These are phyloP conservation scores for Dicycla oo DNA, from an alignment of 2,888 invertebrate genomes.

Conservation along the genomic window DNA sequence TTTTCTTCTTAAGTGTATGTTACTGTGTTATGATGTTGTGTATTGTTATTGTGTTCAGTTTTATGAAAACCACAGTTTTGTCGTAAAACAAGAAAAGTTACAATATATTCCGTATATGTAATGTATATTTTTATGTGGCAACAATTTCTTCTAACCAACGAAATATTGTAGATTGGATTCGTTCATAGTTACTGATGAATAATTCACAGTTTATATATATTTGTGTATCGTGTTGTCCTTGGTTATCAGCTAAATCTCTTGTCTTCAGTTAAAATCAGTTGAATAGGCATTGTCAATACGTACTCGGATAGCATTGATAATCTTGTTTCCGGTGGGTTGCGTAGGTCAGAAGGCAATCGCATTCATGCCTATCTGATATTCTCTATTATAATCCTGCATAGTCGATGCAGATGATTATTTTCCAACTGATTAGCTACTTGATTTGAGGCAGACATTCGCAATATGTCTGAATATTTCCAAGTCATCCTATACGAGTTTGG, in stretches of 20 bases:
- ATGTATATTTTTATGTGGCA: neutral
- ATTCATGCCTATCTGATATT: neutral
- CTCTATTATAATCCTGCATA: neutral
- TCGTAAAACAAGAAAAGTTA: constrained; percentile 5
- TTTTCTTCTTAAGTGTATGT: constrained; percentile 55
- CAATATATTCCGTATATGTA: neutral
- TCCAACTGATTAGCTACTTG: neutral
- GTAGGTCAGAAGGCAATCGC: constrained; percentile 21
- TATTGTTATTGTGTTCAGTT: constrained; percentile 40
- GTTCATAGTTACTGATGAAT: constrained; percentile 16
- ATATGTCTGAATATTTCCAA: neutral
- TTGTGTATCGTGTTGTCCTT: neutral
- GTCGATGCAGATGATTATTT: neutral
- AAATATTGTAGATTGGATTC: neutral
- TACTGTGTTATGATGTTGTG: constrained; percentile 28
- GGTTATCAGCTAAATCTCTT: constrained; percentile 14
- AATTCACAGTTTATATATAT: neutral
- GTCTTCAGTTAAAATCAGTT: constrained; percentile 4
- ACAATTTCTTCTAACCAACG: neutral
- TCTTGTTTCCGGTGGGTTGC: constrained; percentile 28
- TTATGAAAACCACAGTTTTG: constrained; percentile 7
- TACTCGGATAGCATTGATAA: constrained; percentile 11
- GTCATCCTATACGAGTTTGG: neutral
- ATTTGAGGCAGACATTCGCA: neutral
- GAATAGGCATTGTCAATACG: neutral